phyloP scores from a whole-genome alignment of 2,888 invertebrate species.

The Atethmia centrago region DNA sequence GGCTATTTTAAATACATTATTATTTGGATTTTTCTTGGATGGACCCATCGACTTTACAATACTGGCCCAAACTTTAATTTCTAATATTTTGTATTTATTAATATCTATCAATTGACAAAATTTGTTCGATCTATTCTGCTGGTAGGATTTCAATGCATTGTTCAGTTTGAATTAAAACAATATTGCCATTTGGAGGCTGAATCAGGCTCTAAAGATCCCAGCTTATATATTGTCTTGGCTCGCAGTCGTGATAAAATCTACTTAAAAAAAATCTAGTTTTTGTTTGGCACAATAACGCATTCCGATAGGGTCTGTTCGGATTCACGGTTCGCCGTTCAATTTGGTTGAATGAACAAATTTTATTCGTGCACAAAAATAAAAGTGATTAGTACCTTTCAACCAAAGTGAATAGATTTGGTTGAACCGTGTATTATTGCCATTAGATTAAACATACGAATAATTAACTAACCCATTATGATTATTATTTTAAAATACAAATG shows the following conservation, averaged over 20 bases:
- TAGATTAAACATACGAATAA: background rate
- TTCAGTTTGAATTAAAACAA: background rate
- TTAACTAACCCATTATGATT: background rate
- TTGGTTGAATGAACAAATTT: background rate
- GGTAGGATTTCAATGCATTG: background rate
- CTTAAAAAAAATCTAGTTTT: background rate
- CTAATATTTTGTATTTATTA: background rate
- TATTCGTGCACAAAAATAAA: background rate
- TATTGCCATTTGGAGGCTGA: background rate
- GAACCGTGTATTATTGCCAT: background rate
- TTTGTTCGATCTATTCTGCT: background rate
- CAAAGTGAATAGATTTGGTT: background rate
- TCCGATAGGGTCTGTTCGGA: background rate
- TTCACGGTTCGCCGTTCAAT: background rate
- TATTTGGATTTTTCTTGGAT: background rate
- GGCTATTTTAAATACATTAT: conserved; percentile 20
- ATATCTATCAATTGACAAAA: background rate
- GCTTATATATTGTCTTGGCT: background rate
- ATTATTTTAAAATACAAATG: background rate
- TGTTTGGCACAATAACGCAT: background rate
- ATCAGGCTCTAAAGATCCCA: background rate
- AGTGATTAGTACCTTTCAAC: background rate
- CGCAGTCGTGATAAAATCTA: background rate
- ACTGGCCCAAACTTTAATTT: conserved; percentile 34
- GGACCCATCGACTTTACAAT: background rate